Percentiles rank a stretch among this genome's conserved stretches.
phyloP scores from a whole-genome alignment of 2,888 invertebrate species.

The Cantharis lateralis region DNA sequence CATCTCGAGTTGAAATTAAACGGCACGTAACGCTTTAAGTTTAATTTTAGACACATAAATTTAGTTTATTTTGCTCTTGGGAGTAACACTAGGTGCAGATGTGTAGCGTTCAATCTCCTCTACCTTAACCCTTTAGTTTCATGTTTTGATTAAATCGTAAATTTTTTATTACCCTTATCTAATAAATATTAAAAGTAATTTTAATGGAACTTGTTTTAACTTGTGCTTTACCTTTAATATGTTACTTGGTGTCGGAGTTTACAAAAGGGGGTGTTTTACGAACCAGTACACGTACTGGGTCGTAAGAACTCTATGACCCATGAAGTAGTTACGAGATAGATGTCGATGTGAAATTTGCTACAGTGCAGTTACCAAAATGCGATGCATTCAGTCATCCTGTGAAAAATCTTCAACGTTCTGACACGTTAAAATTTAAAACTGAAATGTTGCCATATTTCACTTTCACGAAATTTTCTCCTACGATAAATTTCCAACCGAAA shows the following conservation, averaged over 20 bases:
- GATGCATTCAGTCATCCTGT: constrained; percentile 21
- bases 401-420: constrained; percentile 24
- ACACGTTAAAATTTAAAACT: constrained; percentile 20
- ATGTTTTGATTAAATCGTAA: background rate
- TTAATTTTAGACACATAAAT: constrained; percentile 42
- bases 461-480: background rate
- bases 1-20: constrained; percentile 33
- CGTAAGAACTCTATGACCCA: constrained; percentile 27
- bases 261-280: constrained; percentile 15
- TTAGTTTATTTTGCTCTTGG: constrained; percentile 40
- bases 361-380: constrained; percentile 16
- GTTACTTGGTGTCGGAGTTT: background rate
- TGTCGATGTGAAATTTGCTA: constrained; percentile 23
- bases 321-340: constrained; percentile 29
- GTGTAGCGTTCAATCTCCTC: constrained; percentile 13
- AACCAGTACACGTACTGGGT: constrained; percentile 21
- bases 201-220: background rate
- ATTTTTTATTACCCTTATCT: background rate
- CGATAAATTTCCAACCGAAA: background rate
- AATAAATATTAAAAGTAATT: background rate
- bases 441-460: background rate
- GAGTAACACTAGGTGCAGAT: constrained; percentile 34
- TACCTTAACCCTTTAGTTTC: background rate
- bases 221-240: background rate
- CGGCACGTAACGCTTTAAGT: constrained; percentile 35